These are phyloP conservation scores for Physella acuta DNA, from an alignment of 1,140 invertebrate species.

Conservation along the genomic window DNA sequence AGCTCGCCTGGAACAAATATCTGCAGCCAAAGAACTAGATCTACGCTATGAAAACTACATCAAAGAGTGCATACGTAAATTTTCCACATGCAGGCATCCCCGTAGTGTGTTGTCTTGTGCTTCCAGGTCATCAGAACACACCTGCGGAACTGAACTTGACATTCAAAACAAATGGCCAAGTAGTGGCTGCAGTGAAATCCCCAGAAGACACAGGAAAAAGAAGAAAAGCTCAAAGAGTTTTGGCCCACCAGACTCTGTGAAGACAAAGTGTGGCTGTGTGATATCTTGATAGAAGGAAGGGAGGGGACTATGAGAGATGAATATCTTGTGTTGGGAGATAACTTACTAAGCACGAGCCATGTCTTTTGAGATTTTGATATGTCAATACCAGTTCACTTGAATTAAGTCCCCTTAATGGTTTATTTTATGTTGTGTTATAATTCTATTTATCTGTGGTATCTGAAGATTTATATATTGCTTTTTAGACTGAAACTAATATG, in stretches of 20 bases:
- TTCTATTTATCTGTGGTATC: too few relatives aligned
- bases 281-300: conserved; percentile 21
- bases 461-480: too few relatives aligned
- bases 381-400: too few relatives aligned
- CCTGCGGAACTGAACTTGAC: neutral
- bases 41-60: conserved; percentile 56
- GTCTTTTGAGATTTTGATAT: too few relatives aligned
- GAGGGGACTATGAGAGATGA: too few relatives aligned
- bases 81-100: conserved; percentile 26
- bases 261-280: conserved; percentile 19
- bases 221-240: neutral
- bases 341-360: too few relatives aligned
- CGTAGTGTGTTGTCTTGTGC: conserved; percentile 27
- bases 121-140: conserved; percentile 14
- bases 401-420: too few relatives aligned
- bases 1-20: conserved; percentile 60
- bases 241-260: neutral
- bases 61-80: conserved; percentile 48
- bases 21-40: conserved; percentile 54
- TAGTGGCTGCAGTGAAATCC: neutral
- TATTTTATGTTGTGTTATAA: too few relatives aligned
- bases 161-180: neutral
- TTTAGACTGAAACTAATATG: too few relatives aligned
- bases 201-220: neutral
- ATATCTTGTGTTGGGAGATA: too few relatives aligned